Evolutionary conservation across 2,888 invertebrate genomes (phyloP), one percentile per base, ranked within the genome.

Genomic region (Blera fallax): DNA sequence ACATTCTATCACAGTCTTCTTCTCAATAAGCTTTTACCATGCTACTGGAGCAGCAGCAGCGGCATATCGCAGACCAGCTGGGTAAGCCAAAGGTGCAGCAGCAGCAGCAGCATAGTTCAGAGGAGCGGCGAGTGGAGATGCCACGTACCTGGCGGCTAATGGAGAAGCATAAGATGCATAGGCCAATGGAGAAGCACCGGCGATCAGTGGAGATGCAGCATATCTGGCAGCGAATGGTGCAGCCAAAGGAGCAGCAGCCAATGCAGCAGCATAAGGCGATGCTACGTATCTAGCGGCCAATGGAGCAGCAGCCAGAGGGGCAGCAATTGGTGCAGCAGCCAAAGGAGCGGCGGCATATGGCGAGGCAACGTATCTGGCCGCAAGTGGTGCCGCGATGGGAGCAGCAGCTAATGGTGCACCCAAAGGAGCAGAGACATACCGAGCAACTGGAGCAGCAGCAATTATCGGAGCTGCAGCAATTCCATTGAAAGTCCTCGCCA

Each of bases 371-470:
- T 93, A 91, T 50, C 92, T 90, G 65, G 93, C 90, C 7, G 94
- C 90, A 0, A 94, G 93, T 95, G 10, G 94, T 94, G 91, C 95
- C 94, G 77, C 69, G 88, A 95, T 94, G 0, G 95, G 95, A 29
- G 89, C 88, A 54, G 89, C 80, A 77, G 88, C 89, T 56, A 88
- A 73, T 48, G 79, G 83, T n/a, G 73, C 72, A 18, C 67, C 72
- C 16, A 93, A 90, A 8, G 94, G 93, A 10, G 94, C 90, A 18
- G 81, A 24, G 4, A 24, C 60, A 48, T 27, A 24, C 5, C n/a
- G n/a, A 64, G 21, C 74, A 32, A 74, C 18, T 32, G 60, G 37
- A 8, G 58, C 40, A 91, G 93, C 91, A 0, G 92, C 90, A 89
- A 93, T 93, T 10, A 93, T 93, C n/a, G 93, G 8, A 93, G 92